A percentile compares a stretch with the other conserved stretches of the same genome.
phyloP scores from a whole-genome alignment of 2,113 vertebrate species.

The Syngnathoides biaculeatus region DNA sequence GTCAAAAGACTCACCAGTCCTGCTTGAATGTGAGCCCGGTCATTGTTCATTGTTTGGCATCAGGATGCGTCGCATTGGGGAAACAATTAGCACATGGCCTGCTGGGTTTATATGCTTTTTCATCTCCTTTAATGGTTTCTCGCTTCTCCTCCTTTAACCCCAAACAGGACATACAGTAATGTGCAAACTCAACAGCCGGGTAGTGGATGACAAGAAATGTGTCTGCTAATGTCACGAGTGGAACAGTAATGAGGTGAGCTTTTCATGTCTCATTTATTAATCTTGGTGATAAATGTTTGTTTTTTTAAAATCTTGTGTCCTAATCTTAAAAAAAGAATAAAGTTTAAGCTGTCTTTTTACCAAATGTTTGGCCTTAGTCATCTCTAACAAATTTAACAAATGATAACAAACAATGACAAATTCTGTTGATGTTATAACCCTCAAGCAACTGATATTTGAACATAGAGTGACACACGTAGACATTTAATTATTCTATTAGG shows the following conservation, averaged over 20 bases:
- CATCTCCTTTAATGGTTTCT: slow-evolving; percentile 81
- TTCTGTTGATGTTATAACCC: too few relatives aligned
- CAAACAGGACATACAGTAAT: slow-evolving; percentile 92
- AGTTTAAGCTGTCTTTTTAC: too few relatives aligned
- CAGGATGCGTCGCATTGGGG: slow-evolving; percentile 75
- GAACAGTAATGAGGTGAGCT: slow-evolving; percentile 93
- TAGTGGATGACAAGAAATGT: slow-evolving; percentile 92
- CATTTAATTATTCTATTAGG: too few relatives aligned
- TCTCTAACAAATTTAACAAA: too few relatives aligned
- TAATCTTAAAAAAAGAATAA: too few relatives aligned
- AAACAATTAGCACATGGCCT: slow-evolving; percentile 82
- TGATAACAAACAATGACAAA: too few relatives aligned
- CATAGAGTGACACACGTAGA: too few relatives aligned
- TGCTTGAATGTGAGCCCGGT: slow-evolving; percentile 62
- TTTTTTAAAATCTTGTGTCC: too few relatives aligned
- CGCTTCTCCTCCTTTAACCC: slow-evolving; percentile 79
- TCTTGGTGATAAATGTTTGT: slow-evolving; percentile 5
- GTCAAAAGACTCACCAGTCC: slow-evolving; percentile 59
- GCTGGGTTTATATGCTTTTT: slow-evolving; percentile 79
- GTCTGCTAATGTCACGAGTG: slow-evolving; percentile 87
- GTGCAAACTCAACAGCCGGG: slow-evolving; percentile 95
- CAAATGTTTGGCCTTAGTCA: too few relatives aligned
- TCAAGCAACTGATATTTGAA: too few relatives aligned
- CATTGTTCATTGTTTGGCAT: slow-evolving; percentile 72
- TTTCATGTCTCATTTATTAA: slow-evolving; percentile 67